Base-by-base conservation (phyloP, 2,888 invertebrate genomes). In the Archips crataeganus region DNA sequence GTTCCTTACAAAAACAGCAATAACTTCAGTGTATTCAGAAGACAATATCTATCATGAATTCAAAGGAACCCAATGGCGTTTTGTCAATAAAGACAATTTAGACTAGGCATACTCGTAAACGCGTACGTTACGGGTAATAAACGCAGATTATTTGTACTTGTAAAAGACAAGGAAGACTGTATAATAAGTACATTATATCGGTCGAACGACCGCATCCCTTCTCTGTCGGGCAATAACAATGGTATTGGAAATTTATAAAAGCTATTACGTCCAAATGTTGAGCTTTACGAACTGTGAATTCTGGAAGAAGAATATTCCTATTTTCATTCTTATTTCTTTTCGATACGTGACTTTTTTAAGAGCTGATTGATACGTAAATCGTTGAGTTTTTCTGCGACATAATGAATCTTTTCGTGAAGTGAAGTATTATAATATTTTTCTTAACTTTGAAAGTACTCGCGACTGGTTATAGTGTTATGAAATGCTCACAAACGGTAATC, bases 171-270 rank as follows among this genome's bases (percentile, higher is more conserved):
- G 83, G 78, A 78, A 76, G 77, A 80, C 83, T 81, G 88, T 86
- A 88, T 88, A 89, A 89, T 88, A 87, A 87, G 84, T 84, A 87
- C 84, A 87, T 89, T 85, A 87, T 78, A 82, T 79, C 81, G 87
- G 82, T 84, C 82, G 82, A 85, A 85, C 85, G 85, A 86, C 83
- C 86, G 80, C 86, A 83, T 87, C 82, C 81, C 81, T 85, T 83
- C 82, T 88, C 87, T 87, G 86, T 85, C 82, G 82, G 79, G 81
- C 84, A 85, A 87, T 86, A 87, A 83, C 83, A 82, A 81, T 79
- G 80, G 79, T 82, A 82, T 83, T 82, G 83, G 80, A 82, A 88
- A 84, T 86, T 88, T 86, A 87, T 86, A 87, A 85, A 86, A 86
- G 84, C 85, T 82, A 87, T 89, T 87, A 85, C 80, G 76, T 76